Evolutionary conservation across 23 tunicate species (phyloP).

Genomic region (Styela clava): DNA sequence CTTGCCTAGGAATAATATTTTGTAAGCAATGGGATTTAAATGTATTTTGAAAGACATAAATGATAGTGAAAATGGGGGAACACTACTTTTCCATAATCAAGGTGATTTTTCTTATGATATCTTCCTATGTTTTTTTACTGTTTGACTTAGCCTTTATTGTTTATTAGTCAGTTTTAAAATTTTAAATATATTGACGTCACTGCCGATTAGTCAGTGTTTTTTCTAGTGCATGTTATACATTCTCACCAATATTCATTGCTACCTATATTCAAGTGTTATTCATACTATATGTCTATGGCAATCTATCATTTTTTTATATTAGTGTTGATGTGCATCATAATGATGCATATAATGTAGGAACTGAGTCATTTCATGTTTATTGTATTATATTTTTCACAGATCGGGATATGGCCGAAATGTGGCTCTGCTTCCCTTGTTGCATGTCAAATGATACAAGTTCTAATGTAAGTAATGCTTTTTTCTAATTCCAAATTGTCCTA

Average conservation of each 20-base stretch:
- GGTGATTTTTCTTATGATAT: background rate
- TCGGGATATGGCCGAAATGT: constrained; percentile 69
- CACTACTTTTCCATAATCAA: background rate
- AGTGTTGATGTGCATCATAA: too few species aligned
- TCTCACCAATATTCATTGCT: too few species aligned
- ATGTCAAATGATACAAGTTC: constrained; percentile 53
- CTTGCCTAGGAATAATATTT: too few species aligned
- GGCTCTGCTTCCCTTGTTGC: constrained; percentile 86
- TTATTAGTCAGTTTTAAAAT: too few species aligned
- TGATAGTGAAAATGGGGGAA: background rate
- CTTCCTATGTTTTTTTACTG: background rate
- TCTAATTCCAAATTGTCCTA: too few species aligned
- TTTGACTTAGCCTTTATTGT: background rate
- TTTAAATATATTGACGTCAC: too few species aligned
- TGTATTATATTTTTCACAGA: background rate
- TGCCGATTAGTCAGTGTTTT: too few species aligned
- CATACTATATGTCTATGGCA: too few species aligned
- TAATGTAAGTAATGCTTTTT: constrained; percentile 32
- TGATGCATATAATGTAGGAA: constrained; percentile 4
- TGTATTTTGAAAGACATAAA: background rate
- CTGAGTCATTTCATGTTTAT: constrained; percentile 19
- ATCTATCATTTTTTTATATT: too few species aligned
- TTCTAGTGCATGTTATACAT: too few species aligned
- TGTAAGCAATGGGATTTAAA: background rate
- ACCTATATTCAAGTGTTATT: too few species aligned